Evolutionary conservation across 1,140 invertebrate genomes (phyloP).

Genomic region (Megalopta genalis): DNA sequence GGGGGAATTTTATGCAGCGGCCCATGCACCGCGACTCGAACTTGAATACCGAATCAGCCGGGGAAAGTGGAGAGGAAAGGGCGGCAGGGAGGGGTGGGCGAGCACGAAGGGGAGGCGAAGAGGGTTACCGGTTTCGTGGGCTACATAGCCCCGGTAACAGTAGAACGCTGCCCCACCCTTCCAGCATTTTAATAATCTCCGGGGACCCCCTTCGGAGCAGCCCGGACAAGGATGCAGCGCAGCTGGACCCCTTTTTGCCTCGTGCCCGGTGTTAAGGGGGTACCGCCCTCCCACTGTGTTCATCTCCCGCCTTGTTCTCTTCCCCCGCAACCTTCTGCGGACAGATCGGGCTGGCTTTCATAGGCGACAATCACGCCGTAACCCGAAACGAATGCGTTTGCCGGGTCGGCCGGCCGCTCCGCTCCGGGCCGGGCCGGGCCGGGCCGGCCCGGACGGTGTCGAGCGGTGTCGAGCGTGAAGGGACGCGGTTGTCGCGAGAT

Average conservation of each 20-base stretch:
- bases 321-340: conserved; percentile 36
- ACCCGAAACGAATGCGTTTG: conserved; percentile 46
- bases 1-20: conserved; percentile 75
- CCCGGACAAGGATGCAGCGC: conserved; percentile 68
- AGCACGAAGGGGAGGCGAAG: conserved; percentile 8
- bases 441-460: too few species aligned
- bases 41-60: conserved; percentile 71
- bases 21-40: conserved; percentile 70
- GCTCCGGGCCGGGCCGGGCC: neutral
- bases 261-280: conserved; percentile 74
- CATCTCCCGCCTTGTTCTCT: conserved; percentile 27
- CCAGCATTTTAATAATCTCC: conserved; percentile 75
- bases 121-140: conserved; percentile 65
- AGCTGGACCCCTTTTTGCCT: conserved; percentile 71
- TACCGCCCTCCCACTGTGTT: conserved; percentile 71
- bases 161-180: conserved; percentile 58
- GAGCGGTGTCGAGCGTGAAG: neutral
- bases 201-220: conserved; percentile 68
- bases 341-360: conserved; percentile 22
- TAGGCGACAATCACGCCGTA: conserved; percentile 39
- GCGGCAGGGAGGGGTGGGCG: neutral
- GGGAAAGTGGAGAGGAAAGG: conserved; percentile 5
- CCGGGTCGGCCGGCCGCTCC: neutral
- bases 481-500: conserved; percentile 4
- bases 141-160: conserved; percentile 61